Evolutionary conservation across 1,140 invertebrate genomes (phyloP), one percentile per base, ranked within the genome.

Genomic region (Hesperophylax magnus): DNA sequence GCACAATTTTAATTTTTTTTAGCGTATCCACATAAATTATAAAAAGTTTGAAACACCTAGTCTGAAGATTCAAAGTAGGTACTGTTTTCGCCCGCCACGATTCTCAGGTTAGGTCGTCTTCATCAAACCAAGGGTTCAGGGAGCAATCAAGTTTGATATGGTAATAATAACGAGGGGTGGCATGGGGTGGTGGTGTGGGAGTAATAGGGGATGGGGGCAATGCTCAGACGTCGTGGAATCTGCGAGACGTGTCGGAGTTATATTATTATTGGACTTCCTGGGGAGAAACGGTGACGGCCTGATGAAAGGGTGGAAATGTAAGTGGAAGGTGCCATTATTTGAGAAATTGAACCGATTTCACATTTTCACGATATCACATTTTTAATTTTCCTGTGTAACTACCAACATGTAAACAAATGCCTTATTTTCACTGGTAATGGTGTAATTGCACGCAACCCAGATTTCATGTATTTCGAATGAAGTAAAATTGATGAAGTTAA

Each of bases 71-170:
- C n/a, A 58, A 58, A 47, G 39, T n/a, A n/a, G n/a, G n/a, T 11
- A 14, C 39, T 47, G 39, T 47, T 47, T 47, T 11, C 11, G 11
- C 39, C 39, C 11, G 39, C 39, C 39, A 47, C 20, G 56, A 20
- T 58, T 79, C 60, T 52, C 77, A 78, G 77, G 53, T 67, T 56
- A 39, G 74, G 72, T 58, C 52, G 82, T 80, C 82, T 74, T 63
- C 82, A 79, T 72, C 69, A 72, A 72, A 27, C 71, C 11, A 17
- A 11, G 22, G 71, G 39, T 18, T 22, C 14, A 31, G 52, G 53
- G 71, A 56, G 82, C 82, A 84, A 84, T 84, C 82, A 84, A 84
- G 77, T 84, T 84, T 84, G 82, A 84, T 84, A 81, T 84, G 82
- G 80, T 84, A 81, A 84, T 84, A 84, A 80, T 84, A 81, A 81